These are phyloP conservation scores for Habropoda laboriosa DNA, from an alignment of 1,140 invertebrate genomes.

Conservation along the genomic window DNA sequence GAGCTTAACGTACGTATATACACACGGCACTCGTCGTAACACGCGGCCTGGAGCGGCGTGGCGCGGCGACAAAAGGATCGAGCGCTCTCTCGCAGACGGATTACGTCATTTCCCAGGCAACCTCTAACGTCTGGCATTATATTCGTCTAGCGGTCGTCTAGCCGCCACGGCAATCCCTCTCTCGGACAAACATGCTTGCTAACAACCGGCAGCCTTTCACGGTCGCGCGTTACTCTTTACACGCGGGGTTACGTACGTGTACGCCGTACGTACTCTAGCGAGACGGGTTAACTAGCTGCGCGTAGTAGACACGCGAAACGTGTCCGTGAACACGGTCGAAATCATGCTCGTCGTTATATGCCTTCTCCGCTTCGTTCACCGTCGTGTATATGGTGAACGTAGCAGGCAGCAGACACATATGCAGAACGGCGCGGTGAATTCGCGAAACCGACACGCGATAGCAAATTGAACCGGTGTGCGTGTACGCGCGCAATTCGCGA, in stretches of 20 bases:
- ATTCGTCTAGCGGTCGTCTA: slow-evolving; percentile 80
- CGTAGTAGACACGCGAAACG: slow-evolving; percentile 28
- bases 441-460: slow-evolving; percentile 12
- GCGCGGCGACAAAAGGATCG: slow-evolving; percentile 72
- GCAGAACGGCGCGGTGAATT: neutral
- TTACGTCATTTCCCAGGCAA: slow-evolving; percentile 75
- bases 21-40: slow-evolving; percentile 49
- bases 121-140: slow-evolving; percentile 77
- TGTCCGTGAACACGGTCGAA: slow-evolving; percentile 25
- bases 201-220: slow-evolving; percentile 38
- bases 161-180: slow-evolving; percentile 70
- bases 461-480: slow-evolving; percentile 5
- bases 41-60: slow-evolving; percentile 51
- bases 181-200: slow-evolving; percentile 59
- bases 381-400: too few relatives aligned
- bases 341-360: slow-evolving; percentile 11
- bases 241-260: slow-evolving; percentile 3
- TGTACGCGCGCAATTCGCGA: neutral
- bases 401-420: neutral
- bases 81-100: slow-evolving; percentile 58
- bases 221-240: slow-evolving; percentile 10
- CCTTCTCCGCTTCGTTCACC: neutral
- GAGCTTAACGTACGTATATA: slow-evolving; percentile 42
- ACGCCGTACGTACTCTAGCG: slow-evolving; percentile 18
- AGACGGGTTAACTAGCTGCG: slow-evolving; percentile 19